Evolutionary conservation across 2,113 vertebrate species (phyloP), one percentile per base, ranked within the genome.

Genomic region (Megatriorchis doriae): DNA sequence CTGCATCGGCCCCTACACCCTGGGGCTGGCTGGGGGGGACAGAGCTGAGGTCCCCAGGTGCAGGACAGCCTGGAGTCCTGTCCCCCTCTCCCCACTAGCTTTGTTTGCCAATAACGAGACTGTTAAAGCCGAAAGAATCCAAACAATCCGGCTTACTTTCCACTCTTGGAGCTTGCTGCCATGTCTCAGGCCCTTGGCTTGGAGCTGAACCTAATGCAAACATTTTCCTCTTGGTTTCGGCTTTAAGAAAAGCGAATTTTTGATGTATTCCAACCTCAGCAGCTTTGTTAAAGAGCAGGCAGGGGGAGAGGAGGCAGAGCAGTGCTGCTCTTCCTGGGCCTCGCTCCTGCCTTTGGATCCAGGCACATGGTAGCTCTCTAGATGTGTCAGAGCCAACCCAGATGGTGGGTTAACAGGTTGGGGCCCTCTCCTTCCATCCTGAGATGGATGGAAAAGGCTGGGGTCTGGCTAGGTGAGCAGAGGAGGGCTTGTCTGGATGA

Each of bases 151-250:
- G 1, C 1, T 50, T 19, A 19, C 31, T 95, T 91, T 81, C 91
- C 68, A 16, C n/a, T 58, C 56, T 40, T 4, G 4, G 70, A 56
- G 88, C 55, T 80, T 5, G 2, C 78, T 70, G 43, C 77, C 3
- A 8, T 36, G 61, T 45, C 61, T 38, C 52, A 6, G 67, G 13
- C 47, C 56, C 79, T 91, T 55, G 40, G 88, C 84, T 59, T 20
- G 36, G 74, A 88, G 26, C 2, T 10, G 68, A 32, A 66, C 58
- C 70, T 40, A 1, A 40, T 62, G 91, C 88, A 88, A 86, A 88
- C 70, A 29, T 93, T 91, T 89, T 81, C 91, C 67, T 77, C 63
- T 77, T 22, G 63, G 58, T 43, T 71, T 91, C 85, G 70, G 91
- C 88, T 93, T 48, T 21, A 48, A 58, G 36, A 34, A 38, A 66